Base-by-base conservation (phyloP, 2,113 vertebrate species). In the Lepidiolamprologus cunningtoni region DNA sequence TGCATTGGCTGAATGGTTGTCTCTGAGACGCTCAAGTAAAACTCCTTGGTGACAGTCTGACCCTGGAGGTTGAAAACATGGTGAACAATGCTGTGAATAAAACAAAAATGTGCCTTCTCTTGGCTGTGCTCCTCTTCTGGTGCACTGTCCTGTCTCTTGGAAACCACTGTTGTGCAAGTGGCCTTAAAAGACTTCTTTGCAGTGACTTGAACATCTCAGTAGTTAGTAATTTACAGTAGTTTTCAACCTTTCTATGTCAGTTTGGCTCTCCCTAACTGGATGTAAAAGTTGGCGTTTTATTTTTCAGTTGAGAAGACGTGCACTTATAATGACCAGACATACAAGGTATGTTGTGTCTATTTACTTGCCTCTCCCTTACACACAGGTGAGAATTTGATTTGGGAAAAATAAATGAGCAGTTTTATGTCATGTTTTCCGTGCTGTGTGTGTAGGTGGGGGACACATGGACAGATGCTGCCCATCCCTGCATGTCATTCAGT, bases 241-340 rank as follows among this genome's bases (percentile, higher is more conserved):
- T 35, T 1, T 35, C 6, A 63, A 3, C 31, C 17, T 7, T 35
- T 35, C 0, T 63, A 16, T 58, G 14, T 61, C 17, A 11, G 31
- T 35, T 35, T 35, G 31, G 31, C 4, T 19, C 10, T n/a, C 17
- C 31, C 6, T 7, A n/a, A 66, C 16, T 66, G 61, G 17, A 5
- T 0, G 2, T 35, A 35, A 66, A 35, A 35, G 31, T 63, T 35
- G 9, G 0, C 0, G 2, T 66, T 6, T 50, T 28, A 28, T 76
- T 71, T 92, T 94, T 84, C 91, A 96, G 96, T 95, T 86, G 89
- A 95, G 84, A 95, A 90, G 89, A 95, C 55, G 1, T 97, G 96
- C 89, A 86, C 52, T 54, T 89, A 95, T 81, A 50, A 84, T 23
- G 90, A 87, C 45, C 50, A n/a, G 2, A 91, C 42, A 3, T 94